Evolutionary conservation across 2,888 invertebrate species (phyloP), one percentile per base, ranked within the genome.

Genomic region (Pasiphila rectangulata): DNA sequence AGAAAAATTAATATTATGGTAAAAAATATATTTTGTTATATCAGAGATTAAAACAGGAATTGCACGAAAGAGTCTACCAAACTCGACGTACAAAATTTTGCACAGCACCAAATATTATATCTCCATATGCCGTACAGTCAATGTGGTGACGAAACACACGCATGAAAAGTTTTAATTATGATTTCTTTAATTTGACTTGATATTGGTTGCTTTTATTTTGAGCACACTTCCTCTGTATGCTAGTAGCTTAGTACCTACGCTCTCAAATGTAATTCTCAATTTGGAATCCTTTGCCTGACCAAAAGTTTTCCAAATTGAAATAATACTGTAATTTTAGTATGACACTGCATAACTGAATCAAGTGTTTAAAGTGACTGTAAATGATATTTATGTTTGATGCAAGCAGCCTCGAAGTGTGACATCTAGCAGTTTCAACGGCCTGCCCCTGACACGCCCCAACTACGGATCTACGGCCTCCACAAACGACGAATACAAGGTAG

Each of bases 401-500:
- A 50, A 52, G 59, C 77, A 83, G 83, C 75, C 83, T 42, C 83
- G 83, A 67, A 76, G 77, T 63, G 79, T 75, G 61, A 67, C 75
- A 46, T 66, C 80, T 51, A 79, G 77, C 75, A 72, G 67, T 54
- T 75, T 77, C 71, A 80, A 81, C 67, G 86, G 82, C 21, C 74
- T 83, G 63, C 81, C 81, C 38, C 75, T 83, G 61, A 63, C 79
- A 60, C 78, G 82, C 19, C 76, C 80, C 50, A 70, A 68, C 67
- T 78, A 79, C 71, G 79, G 75, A 57, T 64, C 83, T 56, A 70
- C 75, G 29, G 69, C 62, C 42, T 48, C 72, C 23, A 59, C 69
- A 45, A 56, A 68, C 55, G 85, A 85, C 49, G 86, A 87, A 53
- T 79, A 74, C 57, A 86, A 87, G 84, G 87, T 85, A 48, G n/a